These are phyloP conservation scores for Sclerurus mexicanus DNA, from an alignment of 2,113 vertebrate genomes.

Conservation along the genomic window DNA sequence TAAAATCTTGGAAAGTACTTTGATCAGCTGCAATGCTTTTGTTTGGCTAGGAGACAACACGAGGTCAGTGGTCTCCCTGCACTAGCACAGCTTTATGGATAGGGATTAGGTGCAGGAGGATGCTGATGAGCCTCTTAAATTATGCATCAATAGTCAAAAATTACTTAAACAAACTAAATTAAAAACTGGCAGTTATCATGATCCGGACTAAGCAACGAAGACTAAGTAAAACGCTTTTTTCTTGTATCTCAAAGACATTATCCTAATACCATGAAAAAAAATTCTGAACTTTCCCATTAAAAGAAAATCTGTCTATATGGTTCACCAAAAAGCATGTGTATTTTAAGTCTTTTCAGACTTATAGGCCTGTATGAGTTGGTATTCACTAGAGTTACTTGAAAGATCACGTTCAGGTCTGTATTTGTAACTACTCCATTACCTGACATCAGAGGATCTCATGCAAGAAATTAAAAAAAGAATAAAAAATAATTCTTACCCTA, in stretches of 20 bases:
- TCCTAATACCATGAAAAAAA: not conserved
- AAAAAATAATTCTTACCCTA: not conserved
- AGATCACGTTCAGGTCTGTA: not conserved
- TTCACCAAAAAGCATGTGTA: not conserved
- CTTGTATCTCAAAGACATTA: not conserved
- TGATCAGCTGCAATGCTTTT: not conserved
- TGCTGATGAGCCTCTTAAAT: not conserved
- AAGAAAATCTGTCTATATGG: not conserved
- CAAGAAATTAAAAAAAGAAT: not conserved
- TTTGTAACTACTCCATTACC: not conserved
- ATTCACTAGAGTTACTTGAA: not conserved
- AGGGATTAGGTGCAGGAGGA: not conserved
- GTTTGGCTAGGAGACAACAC: no score
- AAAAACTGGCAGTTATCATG: not conserved
- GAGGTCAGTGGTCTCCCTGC: not conserved
- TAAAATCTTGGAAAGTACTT: not conserved
- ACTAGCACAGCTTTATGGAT: not conserved
- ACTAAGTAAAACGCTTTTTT: not conserved
- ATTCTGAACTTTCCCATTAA: not conserved
- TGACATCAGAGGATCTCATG: not conserved
- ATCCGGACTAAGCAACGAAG: not conserved
- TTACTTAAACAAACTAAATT: not conserved
- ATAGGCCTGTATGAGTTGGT: not conserved
- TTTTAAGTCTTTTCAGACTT: not conserved
- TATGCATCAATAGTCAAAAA: not conserved